Evolutionary conservation across 2,113 vertebrate genomes (phyloP).

Genomic region (Talpa occidentalis): DNA sequence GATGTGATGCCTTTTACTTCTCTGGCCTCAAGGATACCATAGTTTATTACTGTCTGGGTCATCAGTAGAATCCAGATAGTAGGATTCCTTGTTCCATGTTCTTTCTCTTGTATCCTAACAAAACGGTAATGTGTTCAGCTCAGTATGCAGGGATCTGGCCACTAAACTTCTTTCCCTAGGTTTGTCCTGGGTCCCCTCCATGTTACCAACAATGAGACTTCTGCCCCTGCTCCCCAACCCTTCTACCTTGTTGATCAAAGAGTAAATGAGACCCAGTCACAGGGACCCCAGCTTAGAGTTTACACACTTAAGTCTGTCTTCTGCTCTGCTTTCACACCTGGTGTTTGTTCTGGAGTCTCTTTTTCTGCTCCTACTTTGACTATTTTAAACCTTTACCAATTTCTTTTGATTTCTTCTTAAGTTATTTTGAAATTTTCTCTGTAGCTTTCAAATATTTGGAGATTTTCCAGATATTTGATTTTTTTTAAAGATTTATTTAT

Average conservation of each 20-base stretch:
- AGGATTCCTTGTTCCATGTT: neutral
- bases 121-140: neutral
- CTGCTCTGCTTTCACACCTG: neutral
- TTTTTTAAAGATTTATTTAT: too few species aligned
- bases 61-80: neutral
- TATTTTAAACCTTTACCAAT: neutral
- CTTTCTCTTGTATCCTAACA: neutral
- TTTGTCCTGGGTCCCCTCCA: neutral
- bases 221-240: neutral
- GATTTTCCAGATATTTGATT: neutral
- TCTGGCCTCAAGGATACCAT: neutral
- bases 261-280: neutral
- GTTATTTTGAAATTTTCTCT: neutral
- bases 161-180: neutral
- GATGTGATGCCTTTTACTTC: neutral
- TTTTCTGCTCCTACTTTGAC: neutral
- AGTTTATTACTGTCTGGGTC: neutral
- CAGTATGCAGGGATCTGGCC: too few species aligned
- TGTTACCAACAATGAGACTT: neutral
- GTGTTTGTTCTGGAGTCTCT: neutral
- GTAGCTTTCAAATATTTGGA: neutral
- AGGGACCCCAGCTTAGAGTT: neutral
- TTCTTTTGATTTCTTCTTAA: neutral
- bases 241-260: neutral
- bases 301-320: neutral